phyloP scores from a whole-genome alignment of 2,113 vertebrate species.

The Haplochromis vanheusdeni region DNA sequence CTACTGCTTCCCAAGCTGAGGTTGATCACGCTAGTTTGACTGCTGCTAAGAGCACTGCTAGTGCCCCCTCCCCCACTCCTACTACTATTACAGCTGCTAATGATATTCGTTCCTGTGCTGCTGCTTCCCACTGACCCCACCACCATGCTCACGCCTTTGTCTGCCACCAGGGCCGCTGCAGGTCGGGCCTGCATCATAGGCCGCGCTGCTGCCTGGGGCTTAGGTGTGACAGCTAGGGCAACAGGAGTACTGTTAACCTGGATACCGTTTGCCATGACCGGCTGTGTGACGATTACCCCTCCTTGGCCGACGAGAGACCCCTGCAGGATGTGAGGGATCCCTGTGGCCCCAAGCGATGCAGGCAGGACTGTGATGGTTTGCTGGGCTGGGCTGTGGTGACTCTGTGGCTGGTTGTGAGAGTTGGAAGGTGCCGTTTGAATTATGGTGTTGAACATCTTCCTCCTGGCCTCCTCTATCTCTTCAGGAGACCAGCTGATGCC shows the following conservation, averaged over 20 bases:
- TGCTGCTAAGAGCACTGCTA: slow-evolving; percentile 25
- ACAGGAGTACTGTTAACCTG: slow-evolving; percentile 83
- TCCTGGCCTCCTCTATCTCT: slow-evolving; percentile 95
- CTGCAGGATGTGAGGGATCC: slow-evolving; percentile 84
- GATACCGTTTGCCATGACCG: slow-evolving; percentile 85
- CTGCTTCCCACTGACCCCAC: slow-evolving; percentile 70
- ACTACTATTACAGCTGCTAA: slow-evolving; percentile 50
- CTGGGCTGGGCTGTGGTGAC: slow-evolving; percentile 49
- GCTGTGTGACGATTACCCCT: slow-evolving; percentile 88
- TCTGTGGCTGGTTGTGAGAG: slow-evolving; percentile 59
- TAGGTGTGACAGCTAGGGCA: slow-evolving; percentile 81
- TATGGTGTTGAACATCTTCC: slow-evolving; percentile 98
- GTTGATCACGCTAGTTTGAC: slow-evolving; percentile 61
- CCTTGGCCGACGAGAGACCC: slow-evolving; percentile 83
- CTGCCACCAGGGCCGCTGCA: slow-evolving; percentile 68
- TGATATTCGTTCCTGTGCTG: slow-evolving; percentile 51
- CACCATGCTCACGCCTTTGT: slow-evolving; percentile 71
- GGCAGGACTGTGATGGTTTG: slow-evolving; percentile 90
- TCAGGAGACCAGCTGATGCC: slow-evolving; percentile 99
- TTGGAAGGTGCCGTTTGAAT: slow-evolving; percentile 83
- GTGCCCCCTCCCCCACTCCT: slow-evolving; percentile 39
- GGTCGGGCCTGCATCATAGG: slow-evolving; percentile 78
- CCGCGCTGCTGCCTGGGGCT: slow-evolving; percentile 71
- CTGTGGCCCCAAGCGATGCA: slow-evolving; percentile 79
- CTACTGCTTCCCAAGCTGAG: slow-evolving; percentile 49